phyloP scores from a whole-genome alignment of 2,113 vertebrate genomes.

The Sitta europaea region DNA sequence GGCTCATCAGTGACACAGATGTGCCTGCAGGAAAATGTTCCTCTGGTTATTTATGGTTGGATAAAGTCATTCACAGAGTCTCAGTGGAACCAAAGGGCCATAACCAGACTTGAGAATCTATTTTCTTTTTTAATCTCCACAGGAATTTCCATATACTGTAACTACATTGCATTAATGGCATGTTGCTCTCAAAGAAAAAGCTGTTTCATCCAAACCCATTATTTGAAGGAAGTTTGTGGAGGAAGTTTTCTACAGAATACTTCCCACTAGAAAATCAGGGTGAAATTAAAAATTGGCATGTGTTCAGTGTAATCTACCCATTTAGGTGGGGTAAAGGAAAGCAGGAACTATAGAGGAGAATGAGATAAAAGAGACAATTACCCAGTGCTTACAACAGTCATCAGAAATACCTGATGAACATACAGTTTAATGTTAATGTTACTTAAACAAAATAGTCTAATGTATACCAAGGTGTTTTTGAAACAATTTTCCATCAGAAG shows the following conservation, averaged over 20 bases:
- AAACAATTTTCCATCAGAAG: neutral
- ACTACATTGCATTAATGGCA: neutral
- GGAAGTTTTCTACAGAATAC: neutral
- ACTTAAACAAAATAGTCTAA: neutral
- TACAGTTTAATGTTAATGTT: neutral
- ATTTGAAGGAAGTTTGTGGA: neutral
- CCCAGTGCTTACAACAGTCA: neutral
- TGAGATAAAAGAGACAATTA: neutral
- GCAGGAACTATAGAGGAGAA: neutral
- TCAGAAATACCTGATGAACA: neutral
- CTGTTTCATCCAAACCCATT: neutral
- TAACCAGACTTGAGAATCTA: neutral
- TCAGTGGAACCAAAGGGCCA: slow-evolving; percentile 1
- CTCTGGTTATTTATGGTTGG: slow-evolving; percentile 32
- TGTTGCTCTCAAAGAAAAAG: neutral
- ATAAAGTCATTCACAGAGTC: neutral
- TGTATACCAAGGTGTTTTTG: neutral
- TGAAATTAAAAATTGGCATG: neutral
- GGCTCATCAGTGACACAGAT: slow-evolving; percentile 5
- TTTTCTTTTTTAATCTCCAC: slow-evolving; percentile 22
- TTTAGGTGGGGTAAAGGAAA: neutral
- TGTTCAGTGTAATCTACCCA: neutral
- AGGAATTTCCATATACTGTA: neutral
- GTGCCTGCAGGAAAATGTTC: slow-evolving; percentile 1
- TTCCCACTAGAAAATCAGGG: neutral